Evolutionary conservation across 1,140 invertebrate species (phyloP).

Genomic region (Pantala flavescens): DNA sequence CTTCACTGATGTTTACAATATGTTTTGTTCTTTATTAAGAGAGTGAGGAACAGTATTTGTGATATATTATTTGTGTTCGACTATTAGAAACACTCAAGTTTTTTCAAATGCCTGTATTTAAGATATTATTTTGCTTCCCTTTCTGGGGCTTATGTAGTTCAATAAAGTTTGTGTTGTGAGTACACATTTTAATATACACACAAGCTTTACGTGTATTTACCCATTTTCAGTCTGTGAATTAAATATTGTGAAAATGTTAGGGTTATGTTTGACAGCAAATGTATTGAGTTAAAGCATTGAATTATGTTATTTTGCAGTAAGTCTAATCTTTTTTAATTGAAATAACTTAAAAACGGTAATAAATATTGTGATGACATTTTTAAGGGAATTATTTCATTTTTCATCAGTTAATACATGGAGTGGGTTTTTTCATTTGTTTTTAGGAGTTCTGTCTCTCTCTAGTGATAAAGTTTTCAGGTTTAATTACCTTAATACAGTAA

Average conservation of each 20-base stretch:
- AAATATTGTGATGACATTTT: conserved; percentile 8
- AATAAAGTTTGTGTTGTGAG: no score
- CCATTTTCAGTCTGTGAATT: not conserved
- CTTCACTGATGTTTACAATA: not conserved
- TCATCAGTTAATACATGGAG: no score
- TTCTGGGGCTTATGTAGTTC: no score
- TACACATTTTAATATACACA: no score
- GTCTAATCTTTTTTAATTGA: not conserved
- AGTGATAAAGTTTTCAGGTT: no score
- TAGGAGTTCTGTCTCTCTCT: no score
- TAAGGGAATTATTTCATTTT: not conserved
- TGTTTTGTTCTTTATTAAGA: not conserved
- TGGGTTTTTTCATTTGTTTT: no score
- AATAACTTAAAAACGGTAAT: conserved; percentile 1
- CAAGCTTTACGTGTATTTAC: not conserved
- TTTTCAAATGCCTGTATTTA: conserved; percentile 1
- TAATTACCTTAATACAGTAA: no score
- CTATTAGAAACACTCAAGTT: not conserved
- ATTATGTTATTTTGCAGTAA: not conserved
- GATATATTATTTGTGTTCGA: not conserved
- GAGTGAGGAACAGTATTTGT: conserved; percentile 10
- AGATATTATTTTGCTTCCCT: no score
- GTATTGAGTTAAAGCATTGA: not conserved
- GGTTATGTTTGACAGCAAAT: not conserved
- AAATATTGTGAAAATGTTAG: not conserved